Evolutionary conservation across 2,888 invertebrate species (phyloP), one percentile per base, ranked within the genome.

Genomic region (Lasioglossum malachurum): DNA sequence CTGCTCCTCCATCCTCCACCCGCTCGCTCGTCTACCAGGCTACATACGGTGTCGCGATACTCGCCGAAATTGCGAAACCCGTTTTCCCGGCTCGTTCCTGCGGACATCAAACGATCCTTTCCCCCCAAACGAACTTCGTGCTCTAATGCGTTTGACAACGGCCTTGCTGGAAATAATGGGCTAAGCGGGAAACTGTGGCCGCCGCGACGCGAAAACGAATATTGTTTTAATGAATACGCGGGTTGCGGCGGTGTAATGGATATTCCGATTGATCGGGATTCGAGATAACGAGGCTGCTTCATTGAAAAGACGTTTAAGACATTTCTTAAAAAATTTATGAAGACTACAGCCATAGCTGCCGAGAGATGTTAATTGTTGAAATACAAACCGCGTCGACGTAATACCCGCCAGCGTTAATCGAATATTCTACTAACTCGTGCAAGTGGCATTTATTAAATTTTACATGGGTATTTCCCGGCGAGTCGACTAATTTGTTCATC

Each of bases 131-230:
- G 57, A 38, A 57, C n/a, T 57, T 75, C 60, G 75, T 41, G 75
- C 49, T 74, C 49, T 74, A 74, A 74, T 74, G 49, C 73, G 60
- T 75, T 75, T 75, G 27, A 75, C 60, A 60, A 41, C 41, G 75
- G 27, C 27, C 19, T 8, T 27, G 19, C 38, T 38, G 19, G 23
- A 76, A 31, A 23, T 76, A 76, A 76, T 67, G 49, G 73, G 73
- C 31, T 74, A 74, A 74, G 49, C 73, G 35, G 67, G 19, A 35
- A 69, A 69, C 67, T 19, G 35, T 19, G 41, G n/a, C 35, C n/a
- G 35, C 23, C 23, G 35, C 31, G 38, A 12, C 35, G 23, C 38
- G 69, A 69, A 69, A 38, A 69, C 38, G 69, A 69, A 69, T 38
- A 38, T 41, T 69, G 38, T 69, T 69, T 69, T 41, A 69, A 69